Evolutionary conservation across 2,888 invertebrate species (phyloP), one percentile per base, ranked within the genome.

Genomic region (Pyrrhia umbra): DNA sequence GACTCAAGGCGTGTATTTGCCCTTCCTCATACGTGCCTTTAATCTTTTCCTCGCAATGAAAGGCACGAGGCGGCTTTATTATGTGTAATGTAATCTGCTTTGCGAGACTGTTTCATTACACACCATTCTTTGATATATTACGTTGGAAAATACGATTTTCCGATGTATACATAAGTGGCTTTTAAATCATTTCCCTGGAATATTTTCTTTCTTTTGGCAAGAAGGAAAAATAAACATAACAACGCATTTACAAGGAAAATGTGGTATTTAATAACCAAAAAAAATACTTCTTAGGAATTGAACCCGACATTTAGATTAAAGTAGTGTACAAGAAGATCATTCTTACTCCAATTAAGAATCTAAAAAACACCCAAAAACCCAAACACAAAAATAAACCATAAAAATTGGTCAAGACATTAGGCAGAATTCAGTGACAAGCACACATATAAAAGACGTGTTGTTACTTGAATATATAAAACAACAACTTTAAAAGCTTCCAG

Each of bases 71-170:
- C 13, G 1, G 16, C 23, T 40, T 30, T 43, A 50, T 63, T 40
- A 50, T 21, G 15, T 59, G 47, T 46, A 59, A 58, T 47, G 46
- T 59, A 57, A 68, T 74, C 52, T 63, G n/a, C 39, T 75, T 47
- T 54, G 27, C 13, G 18, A 50, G 13, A 10, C 61, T 51, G 42
- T 69, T 42, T 69, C 49, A 50, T 40, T 72, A 43, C 20, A 42
- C 21, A 9, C 10, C 13, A 42, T 68, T 57, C 9, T 67, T 21
- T 47, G 13, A 49, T 25, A 34, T 9, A n/a, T 40, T 34, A 5
- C 4, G 25, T 40, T 8, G 8, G 18, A 9, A 34, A 46, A 34
- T n/a, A 3, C 16, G 18, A 16, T 61, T 61, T 30, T 21, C n/a
- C 20, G 13, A 37, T 30, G 30, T 30, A 13, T 30, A 30, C 30